Base-by-base conservation (phyloP, 2,888 invertebrate species). In the Chironomus riparius region DNA sequence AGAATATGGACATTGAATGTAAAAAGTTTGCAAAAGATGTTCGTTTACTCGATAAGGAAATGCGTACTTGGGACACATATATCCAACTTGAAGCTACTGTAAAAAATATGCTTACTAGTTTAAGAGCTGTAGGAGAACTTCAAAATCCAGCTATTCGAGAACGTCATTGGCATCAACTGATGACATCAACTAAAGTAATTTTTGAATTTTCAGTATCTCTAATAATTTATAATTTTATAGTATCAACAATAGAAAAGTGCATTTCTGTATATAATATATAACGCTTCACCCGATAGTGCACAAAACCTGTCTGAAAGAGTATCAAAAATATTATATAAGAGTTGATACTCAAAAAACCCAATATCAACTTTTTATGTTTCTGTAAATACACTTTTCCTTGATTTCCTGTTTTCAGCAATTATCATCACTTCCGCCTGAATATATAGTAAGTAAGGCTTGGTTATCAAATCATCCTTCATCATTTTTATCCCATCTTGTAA, bases 1-100 rank as follows among this genome's bases (percentile, higher is more conserved):
- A 98, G 85, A 96, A 97, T 81, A 97, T 98, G 97, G 98, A 98
- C 81, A 94, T 97, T 79, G 97, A 98, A 84, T 97, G 97, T 83
- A 98, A 98, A 83, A 95, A 97, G 82, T 98, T 98, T 83, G 94
- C 97, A 2, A 97, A 98, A 85, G 95, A 96, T 83, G 93, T 95
- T 77, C 87, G 94, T 81, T 87, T 93, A 74, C 83, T 98, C 80
- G 97, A 98, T 82, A 98, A 98, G 82, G 98, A 98, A 86, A 97
- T 97, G 94, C 88, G 97, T 80, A 87, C 86, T 77, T 98, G 97
- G 98, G 95, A 97, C 81, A 92, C 95, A 0, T 98, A 95, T 81
- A 86, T 89, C 0, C 92, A 91, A 71, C 85, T 97, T 69, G 97
- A 98, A 84, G 91, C 93, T 10, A 94, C 92, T 0, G 96, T 98